phyloP scores from a whole-genome alignment of 1,140 invertebrate species.

The Heliconius eleuchia region DNA sequence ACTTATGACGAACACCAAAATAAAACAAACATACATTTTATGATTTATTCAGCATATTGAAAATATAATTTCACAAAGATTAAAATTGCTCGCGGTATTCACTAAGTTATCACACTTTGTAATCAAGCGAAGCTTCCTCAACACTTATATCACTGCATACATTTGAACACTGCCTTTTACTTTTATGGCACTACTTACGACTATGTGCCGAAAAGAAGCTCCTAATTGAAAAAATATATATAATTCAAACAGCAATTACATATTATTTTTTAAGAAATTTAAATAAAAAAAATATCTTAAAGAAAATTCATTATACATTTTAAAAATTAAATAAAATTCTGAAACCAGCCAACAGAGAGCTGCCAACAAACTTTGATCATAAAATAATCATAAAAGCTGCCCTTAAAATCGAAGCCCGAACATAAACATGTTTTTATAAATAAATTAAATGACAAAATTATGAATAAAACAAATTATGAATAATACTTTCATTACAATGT shows the following conservation, averaged over 20 bases:
- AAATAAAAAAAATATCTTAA: background rate
- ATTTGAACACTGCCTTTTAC: constrained; percentile 33
- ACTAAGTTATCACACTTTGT: constrained; percentile 49
- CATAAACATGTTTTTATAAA: constrained; percentile 19
- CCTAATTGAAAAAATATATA: background rate
- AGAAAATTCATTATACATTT: background rate
- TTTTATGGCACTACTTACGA: constrained; percentile 46
- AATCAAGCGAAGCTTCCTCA: constrained; percentile 53
- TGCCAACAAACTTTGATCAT: constrained; percentile 43
- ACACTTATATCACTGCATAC: constrained; percentile 26
- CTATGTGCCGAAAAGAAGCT: constrained; percentile 25
- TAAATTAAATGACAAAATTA: constrained; percentile 22
- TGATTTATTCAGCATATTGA: constrained; percentile 58
- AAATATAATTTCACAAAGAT: constrained; percentile 62
- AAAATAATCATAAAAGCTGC: constrained; percentile 11
- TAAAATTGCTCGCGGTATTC: constrained; percentile 45
- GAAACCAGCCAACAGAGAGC: constrained; percentile 41
- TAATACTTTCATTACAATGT: constrained; percentile 24
- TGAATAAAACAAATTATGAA: background rate
- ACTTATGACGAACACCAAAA: background rate
- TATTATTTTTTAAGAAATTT: background rate
- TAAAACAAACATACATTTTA: constrained; percentile 38
- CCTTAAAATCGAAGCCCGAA: constrained; percentile 5
- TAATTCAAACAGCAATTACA: background rate
- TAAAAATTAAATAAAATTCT: constrained; percentile 16